phyloP scores from a whole-genome alignment of 2,888 invertebrate species.

The Geotrupes spiniger region DNA sequence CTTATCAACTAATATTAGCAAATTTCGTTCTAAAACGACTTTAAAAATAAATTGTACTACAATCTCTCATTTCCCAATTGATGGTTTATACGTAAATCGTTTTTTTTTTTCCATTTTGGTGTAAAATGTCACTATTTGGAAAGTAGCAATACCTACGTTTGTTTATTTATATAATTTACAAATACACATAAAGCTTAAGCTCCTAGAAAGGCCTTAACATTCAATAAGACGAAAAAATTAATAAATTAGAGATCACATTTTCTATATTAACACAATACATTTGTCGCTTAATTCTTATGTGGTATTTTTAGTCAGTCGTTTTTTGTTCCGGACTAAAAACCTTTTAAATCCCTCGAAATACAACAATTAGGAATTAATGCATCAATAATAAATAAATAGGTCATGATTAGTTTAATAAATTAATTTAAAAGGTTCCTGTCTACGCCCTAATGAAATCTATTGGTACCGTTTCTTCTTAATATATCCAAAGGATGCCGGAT shows the following conservation, averaged over 20 bases:
- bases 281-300: conserved; percentile 12
- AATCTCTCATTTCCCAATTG: too few species aligned
- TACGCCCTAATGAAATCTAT: conserved; percentile 13
- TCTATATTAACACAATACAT: conserved; percentile 21
- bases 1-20: too few species aligned
- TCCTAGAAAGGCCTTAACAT: conserved; percentile 19
- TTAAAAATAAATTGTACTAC: too few species aligned
- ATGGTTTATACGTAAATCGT: too few species aligned
- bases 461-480: conserved; percentile 29
- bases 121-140: too few species aligned
- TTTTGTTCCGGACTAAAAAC: neutral
- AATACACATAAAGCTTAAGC: conserved; percentile 22
- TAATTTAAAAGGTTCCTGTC: conserved; percentile 4
- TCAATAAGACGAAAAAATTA: conserved; percentile 17
- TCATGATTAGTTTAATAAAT: neutral
- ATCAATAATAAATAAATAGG: too few species aligned
- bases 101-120: too few species aligned
- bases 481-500: conserved; percentile 24
- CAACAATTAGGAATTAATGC: too few species aligned
- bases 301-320: conserved; percentile 6
- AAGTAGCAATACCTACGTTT: too few species aligned
- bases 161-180: conserved; percentile 9
- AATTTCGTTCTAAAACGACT: too few species aligned
- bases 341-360: conserved; percentile 2
- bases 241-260: conserved; percentile 25